Percentiles rank a stretch among this genome's conserved stretches.
Conservation (phyloP, 1,140 invertebrate genomes). For the Grapholita molesta region DNA sequence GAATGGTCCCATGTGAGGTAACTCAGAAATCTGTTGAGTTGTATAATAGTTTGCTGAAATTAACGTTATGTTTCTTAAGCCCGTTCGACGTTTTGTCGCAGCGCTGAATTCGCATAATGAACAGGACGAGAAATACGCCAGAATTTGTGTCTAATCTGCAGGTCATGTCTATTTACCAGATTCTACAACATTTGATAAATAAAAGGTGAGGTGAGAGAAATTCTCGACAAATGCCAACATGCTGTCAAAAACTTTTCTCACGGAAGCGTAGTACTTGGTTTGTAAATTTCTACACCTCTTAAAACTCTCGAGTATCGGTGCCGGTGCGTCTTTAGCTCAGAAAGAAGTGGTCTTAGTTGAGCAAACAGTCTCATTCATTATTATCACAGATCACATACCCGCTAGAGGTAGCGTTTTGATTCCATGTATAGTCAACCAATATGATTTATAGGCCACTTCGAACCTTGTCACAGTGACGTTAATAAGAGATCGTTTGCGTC, state of each 20-base stretch:
- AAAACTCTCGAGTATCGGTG: slow-evolving; percentile 8
- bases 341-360: slow-evolving; percentile 36
- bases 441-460: too few relatives aligned
- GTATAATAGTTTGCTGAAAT: too few relatives aligned
- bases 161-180: background rate
- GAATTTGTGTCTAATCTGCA: too few relatives aligned
- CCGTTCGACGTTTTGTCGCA: too few relatives aligned
- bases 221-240: background rate
- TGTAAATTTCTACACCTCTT: slow-evolving; percentile 21
- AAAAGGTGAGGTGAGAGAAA: background rate
- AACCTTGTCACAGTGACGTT: too few relatives aligned
- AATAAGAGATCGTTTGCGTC: too few relatives aligned
- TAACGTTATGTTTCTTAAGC: too few relatives aligned
- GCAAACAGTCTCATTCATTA: slow-evolving; percentile 38
- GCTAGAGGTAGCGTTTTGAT: background rate
- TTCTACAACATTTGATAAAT: background rate
- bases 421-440: too few relatives aligned
- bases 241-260: background rate
- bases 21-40: too few relatives aligned
- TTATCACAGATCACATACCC: background rate
- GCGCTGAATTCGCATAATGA: too few relatives aligned
- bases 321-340: slow-evolving; percentile 20
- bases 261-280: slow-evolving; percentile 13
- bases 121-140: too few relatives aligned
- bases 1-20: too few relatives aligned